These are phyloP conservation scores for Colaptes auratus DNA, from an alignment of 2,113 vertebrate genomes.

Conservation along the genomic window DNA sequence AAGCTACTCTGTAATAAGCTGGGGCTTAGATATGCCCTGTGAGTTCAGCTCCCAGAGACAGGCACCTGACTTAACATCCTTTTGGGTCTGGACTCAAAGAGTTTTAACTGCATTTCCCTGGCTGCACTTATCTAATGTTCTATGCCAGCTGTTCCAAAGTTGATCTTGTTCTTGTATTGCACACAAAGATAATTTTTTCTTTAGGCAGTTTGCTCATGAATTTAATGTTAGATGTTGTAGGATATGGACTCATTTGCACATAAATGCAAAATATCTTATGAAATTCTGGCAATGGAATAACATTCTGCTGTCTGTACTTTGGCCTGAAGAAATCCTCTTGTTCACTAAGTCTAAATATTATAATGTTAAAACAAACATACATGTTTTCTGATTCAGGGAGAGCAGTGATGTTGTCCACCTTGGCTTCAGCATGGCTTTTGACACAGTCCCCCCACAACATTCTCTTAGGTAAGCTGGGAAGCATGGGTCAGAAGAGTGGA, in stretches of 20 bases:
- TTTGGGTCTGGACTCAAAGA: neutral
- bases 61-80: neutral
- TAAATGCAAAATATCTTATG: neutral
- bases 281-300: constrained; percentile 29
- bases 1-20: neutral
- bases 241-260: neutral
- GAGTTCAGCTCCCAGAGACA: neutral
- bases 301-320: neutral
- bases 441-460: no score
- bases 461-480: no score
- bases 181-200: neutral
- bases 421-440: no score
- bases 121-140: neutral
- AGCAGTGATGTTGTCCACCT: no score
- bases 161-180: neutral
- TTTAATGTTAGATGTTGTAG: neutral
- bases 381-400: neutral
- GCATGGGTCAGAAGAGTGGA: no score
- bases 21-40: neutral
- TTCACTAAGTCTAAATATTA: neutral
- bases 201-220: neutral
- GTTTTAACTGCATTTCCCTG: neutral
- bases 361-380: constrained; percentile 1
- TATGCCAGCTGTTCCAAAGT: neutral
- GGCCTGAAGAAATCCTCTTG: neutral